A percentile compares a stretch with the other conserved stretches of the same genome.
phyloP scores from a whole-genome alignment of 53 echinoderm and acorn worm genomes.

The Paracentrotus lividus region DNA sequence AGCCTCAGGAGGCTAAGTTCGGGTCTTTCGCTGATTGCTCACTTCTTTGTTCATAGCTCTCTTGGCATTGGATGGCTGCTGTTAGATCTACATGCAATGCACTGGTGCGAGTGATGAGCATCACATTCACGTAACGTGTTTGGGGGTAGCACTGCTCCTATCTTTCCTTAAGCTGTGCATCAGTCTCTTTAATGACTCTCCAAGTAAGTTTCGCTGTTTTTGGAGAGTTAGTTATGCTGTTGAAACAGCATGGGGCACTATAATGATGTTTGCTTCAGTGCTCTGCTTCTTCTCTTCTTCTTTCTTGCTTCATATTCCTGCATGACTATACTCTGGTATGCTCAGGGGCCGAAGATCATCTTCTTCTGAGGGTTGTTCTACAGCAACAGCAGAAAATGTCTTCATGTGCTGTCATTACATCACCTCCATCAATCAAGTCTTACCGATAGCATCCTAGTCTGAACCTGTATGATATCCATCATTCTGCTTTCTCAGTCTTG shows the following conservation, averaged over 20 bases:
- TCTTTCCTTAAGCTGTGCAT: neutral
- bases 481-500: constrained; percentile 2
- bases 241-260: neutral
- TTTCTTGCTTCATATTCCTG: constrained; percentile 25
- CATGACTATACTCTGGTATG: constrained; percentile 48
- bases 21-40: neutral
- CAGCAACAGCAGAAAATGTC: neutral
- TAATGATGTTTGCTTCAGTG: neutral
- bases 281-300: neutral
- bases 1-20: constrained; percentile 38
- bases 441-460: neutral
- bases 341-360: neutral
- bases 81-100: neutral
- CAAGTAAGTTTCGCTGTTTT: constrained; percentile 36
- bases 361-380: neutral
- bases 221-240: constrained; percentile 53
- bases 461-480: neutral
- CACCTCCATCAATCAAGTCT: neutral
- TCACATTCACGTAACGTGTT: constrained; percentile 55
- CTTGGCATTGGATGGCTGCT: neutral
- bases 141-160: constrained; percentile 55
- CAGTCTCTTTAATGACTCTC: constrained; percentile 35
- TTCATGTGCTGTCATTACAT: neutral
- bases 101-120: constrained; percentile 33
- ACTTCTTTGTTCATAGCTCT: neutral